Evolutionary conservation across 2,113 vertebrate genomes (phyloP), one percentile per base, ranked within the genome.

Genomic region (Microtus montanus): DNA sequence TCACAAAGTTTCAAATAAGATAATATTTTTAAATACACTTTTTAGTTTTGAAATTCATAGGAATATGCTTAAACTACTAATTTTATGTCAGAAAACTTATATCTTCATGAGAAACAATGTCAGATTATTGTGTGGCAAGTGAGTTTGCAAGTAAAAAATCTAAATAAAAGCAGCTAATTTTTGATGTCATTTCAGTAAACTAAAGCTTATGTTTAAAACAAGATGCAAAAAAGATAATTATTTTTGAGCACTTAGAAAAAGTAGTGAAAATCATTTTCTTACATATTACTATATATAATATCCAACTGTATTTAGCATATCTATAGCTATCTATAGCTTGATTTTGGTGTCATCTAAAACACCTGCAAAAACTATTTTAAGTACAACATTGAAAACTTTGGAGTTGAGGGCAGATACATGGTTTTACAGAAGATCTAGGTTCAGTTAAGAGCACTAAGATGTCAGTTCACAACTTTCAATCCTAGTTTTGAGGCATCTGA

Each of bases 121-220:
- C 47, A 92, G 19, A 93, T 88, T 90, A 77, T 77, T 94, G 15
- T 80, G 41, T 52, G 49, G 10, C 26, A 74, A 90, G 92, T 66
- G 71, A 93, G 4, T 82, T 93, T 94, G 28, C 15, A 77, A 93
- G 83, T 35, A 8, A 97, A 6, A 97, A 92, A 14, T 17, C 52
- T 17, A 54, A 54, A 54, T 54, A 54, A 54, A 54, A 54, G 14
- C 52, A 54, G 52, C 14, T 54, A 86, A 95, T 33, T 91, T 89
- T 73, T 87, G 6, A 73, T 20, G 1, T 17, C 0, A 52, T 5
- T 90, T 66, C 4, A 83, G 1, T 64, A 94, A 92, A 17, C 7
- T 66, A 74, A 89, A n/a, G 0, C 7, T 82, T 26, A 0, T 41
- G n/a, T 93, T 94, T 96, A 87, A 33, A 58, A 4, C 47, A 22